Conservation (phyloP, 2,113 vertebrate genomes). For the Picathartes gymnocephalus region DNA sequence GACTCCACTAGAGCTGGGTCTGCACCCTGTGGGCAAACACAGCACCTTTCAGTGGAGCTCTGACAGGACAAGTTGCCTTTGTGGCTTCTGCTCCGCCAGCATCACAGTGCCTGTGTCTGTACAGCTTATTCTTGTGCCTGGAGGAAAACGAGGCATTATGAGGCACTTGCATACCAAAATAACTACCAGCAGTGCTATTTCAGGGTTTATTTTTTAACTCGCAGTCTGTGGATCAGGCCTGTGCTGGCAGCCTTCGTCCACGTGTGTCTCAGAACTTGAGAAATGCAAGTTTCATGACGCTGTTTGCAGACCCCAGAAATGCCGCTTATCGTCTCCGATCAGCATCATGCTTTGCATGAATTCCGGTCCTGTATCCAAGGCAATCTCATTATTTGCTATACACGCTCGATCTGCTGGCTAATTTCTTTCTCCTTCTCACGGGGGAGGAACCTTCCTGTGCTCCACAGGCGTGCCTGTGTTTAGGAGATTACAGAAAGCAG, state of each 20-base stretch:
- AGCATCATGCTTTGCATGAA: constrained; percentile 1
- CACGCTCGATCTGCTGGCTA: not conserved
- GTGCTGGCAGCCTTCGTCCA: not conserved
- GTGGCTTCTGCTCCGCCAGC: not conserved
- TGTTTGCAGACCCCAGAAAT: not conserved
- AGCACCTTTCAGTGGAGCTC: not conserved
- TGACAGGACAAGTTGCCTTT: not conserved
- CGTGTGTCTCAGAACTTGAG: not conserved
- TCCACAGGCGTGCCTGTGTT: not conserved
- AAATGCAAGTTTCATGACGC: rapidly evolving
- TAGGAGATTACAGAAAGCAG: constrained; percentile 21
- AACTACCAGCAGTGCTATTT: not conserved
- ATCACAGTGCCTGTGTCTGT: not conserved
- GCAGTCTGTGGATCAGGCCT: not conserved
- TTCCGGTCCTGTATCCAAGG: constrained; percentile 23
- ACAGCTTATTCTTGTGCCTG: not conserved
- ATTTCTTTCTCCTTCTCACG: not conserved
- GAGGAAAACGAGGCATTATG: not conserved
- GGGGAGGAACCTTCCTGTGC: constrained; percentile 11
- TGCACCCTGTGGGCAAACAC: not conserved
- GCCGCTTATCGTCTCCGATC: not conserved
- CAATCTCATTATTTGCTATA: constrained; percentile 37
- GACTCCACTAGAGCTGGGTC: not conserved
- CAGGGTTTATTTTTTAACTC: not conserved
- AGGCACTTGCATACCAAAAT: not conserved